These are phyloP conservation scores for Sebastes diploproa DNA, from an alignment of 2,797 vertebrate species.

Conservation along the genomic window DNA sequence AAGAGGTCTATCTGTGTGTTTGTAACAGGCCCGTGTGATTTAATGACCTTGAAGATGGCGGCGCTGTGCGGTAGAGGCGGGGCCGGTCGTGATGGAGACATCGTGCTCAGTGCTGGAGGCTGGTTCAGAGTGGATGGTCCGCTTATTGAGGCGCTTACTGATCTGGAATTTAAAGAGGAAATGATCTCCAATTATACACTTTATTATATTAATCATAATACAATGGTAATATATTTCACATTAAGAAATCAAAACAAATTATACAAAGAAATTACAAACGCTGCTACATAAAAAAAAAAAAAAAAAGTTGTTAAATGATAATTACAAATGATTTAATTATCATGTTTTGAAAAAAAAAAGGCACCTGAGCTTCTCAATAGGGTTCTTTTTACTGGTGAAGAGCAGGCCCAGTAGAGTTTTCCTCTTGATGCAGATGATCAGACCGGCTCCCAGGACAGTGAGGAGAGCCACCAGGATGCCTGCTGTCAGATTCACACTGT, in stretches of 20 bases:
- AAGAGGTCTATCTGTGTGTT: background rate
- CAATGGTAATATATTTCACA: constrained; percentile 12
- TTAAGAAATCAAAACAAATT: constrained; percentile 21
- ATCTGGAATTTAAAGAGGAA: constrained; percentile 78
- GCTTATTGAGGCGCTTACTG: constrained; percentile 80
- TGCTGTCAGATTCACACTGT: constrained; percentile 80
- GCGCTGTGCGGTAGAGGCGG: constrained; percentile 71
- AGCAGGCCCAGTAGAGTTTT: constrained; percentile 85
- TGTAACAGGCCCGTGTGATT: background rate
- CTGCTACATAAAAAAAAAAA: background rate
- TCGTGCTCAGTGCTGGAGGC: constrained; percentile 57
- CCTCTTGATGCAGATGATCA: constrained; percentile 88
- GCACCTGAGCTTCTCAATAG: constrained; percentile 94
- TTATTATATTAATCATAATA: background rate
- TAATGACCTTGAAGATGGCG: constrained; percentile 70
- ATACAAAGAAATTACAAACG: background rate
- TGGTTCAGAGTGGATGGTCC: constrained; percentile 70
- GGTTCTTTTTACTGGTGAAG: constrained; percentile 89
- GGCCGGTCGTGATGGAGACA: constrained; percentile 74
- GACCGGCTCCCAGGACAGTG: constrained; percentile 82
- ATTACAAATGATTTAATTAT: background rate
- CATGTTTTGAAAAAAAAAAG: background rate
- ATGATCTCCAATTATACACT: constrained; percentile 1
- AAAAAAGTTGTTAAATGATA: background rate
- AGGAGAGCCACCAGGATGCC: constrained; percentile 87